Conservation (phyloP, 2,888 invertebrate species). For the Drosophila cognata region DNA sequence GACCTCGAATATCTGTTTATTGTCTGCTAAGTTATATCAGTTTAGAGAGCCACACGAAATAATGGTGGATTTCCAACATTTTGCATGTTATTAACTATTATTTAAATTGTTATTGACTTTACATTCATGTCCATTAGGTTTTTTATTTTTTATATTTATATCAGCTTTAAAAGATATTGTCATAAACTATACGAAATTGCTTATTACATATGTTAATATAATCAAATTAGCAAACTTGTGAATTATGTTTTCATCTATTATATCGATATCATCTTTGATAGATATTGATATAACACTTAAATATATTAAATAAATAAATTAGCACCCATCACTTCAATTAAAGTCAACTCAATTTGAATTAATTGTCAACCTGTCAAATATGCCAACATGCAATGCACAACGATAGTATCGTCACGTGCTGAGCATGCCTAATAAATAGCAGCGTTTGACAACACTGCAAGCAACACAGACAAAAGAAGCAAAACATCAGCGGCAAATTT, state of each 20-base stretch:
- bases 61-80: too few species aligned
- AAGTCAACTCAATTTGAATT: not conserved
- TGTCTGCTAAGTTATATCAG: too few species aligned
- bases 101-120: too few species aligned
- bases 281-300: not conserved
- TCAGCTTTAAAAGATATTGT: not conserved
- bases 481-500: conserved; percentile 5
- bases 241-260: not conserved
- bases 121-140: too few species aligned
- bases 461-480: not conserved
- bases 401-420: conserved; percentile 5
- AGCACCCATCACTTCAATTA: not conserved
- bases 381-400: not conserved
- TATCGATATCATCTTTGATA: not conserved
- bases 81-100: too few species aligned
- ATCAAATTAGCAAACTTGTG: not conserved
- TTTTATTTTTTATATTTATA: too few species aligned
- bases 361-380: not conserved
- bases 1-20: too few species aligned
- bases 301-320: too few species aligned
- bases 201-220: not conserved
- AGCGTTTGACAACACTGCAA: conserved; percentile 38
- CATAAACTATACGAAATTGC: not conserved
- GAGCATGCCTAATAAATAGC: not conserved
- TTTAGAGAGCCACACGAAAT: too few species aligned